Evolutionary conservation across 2,797 vertebrate species (phyloP), one percentile per base, ranked within the genome.

Genomic region (Menidia menidia): DNA sequence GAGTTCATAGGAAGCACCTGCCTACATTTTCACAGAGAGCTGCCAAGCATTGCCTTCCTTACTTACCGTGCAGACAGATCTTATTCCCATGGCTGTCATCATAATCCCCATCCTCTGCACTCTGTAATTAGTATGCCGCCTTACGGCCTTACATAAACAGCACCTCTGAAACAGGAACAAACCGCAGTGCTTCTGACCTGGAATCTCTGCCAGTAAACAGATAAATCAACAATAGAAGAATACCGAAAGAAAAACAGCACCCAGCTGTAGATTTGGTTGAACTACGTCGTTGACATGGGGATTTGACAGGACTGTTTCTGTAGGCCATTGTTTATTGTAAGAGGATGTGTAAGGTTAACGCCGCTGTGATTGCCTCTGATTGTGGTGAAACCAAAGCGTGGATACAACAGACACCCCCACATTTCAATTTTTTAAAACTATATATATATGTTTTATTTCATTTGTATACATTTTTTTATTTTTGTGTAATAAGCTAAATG

Each of bases 61-160:
- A 80, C 71, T 85, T 77, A 80, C 81, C 3, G 50, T 72, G 76
- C 73, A 64, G 82, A 84, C 76, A 78, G 83, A 85, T 85, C 77
- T 89, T 71, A 80, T 87, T 91, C 88, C 87, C 85, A 89, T 81
- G 73, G 70, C 78, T 92, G 88, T 90, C 88, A 88, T 88, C 82
- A 66, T 92, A 91, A 93, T 92, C 90, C 85, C 71, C 77, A 60
- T 90, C 84, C 82, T 90, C 77, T 74, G 73, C 66, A 71, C 89
- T 87, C 92, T 93, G 90, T 95, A 93, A 94, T 93, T 94, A 93
- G 57, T 76, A 44, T 81, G 87, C 89, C 82, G 89, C 87, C 71
- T 64, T 60, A 72, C 79, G 80, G 62, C 77, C 88, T 94, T 91
- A 91, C 86, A 88, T 94, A 94, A 94, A 94, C 92, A 92, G 78